phyloP scores from a whole-genome alignment of 1,140 invertebrate genomes.

The Rhagoletis pomonella region DNA sequence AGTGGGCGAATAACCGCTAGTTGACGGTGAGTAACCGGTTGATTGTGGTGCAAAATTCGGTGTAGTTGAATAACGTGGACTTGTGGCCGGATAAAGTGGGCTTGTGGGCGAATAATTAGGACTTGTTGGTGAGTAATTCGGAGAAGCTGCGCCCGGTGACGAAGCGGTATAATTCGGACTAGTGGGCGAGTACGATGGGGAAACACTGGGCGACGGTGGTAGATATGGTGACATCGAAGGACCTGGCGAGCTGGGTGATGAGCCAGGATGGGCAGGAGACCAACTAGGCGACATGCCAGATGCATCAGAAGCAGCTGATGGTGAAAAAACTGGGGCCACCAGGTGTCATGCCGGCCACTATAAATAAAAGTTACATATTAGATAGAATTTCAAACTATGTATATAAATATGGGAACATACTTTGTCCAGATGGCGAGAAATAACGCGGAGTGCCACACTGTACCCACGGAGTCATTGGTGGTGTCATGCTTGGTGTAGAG shows the following conservation, averaged over 20 bases:
- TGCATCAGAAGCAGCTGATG: conserved; percentile 91
- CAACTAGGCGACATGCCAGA: conserved; percentile 92
- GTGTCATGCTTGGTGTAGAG: conserved; percentile 91
- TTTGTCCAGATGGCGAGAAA: conserved; percentile 83
- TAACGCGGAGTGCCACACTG: conserved; percentile 93
- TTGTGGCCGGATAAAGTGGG: conserved; percentile 81
- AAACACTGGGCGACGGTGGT: conserved; percentile 88
- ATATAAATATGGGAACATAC: conserved; percentile 74
- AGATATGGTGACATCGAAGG: conserved; percentile 89
- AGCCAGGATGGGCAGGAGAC: conserved; percentile 87
- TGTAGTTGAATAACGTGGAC: conserved; percentile 85
- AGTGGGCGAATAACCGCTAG: conserved; percentile 85
- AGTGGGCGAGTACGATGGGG: conserved; percentile 85
- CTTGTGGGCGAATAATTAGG: conserved; percentile 85
- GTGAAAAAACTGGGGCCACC: conserved; percentile 97
- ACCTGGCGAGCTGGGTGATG: conserved; percentile 84
- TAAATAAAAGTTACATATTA: conserved; percentile 63
- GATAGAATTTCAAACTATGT: neutral
- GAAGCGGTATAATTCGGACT: conserved; percentile 89
- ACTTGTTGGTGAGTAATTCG: conserved; percentile 83
- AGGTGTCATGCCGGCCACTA: conserved; percentile 95
- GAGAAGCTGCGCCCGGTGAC: conserved; percentile 87
- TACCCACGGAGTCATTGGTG: conserved; percentile 96
- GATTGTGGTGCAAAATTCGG: conserved; percentile 78
- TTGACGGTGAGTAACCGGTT: conserved; percentile 85